Evolutionary conservation across 2,113 vertebrate species (phyloP).

Genomic region (Elachura formosa): DNA sequence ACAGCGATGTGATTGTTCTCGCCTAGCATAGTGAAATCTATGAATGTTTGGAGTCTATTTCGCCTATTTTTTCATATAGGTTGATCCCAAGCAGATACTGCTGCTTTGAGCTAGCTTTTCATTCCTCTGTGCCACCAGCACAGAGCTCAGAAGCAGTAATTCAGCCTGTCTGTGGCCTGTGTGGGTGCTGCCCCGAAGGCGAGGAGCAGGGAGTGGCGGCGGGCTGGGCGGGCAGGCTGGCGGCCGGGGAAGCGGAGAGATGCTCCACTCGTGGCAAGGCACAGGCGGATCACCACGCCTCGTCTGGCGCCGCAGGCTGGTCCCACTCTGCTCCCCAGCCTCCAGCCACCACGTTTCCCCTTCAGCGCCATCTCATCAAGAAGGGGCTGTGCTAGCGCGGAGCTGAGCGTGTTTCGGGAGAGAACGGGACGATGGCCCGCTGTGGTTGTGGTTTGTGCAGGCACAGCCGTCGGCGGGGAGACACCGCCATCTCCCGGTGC

Average conservation of each 20-base stretch:
- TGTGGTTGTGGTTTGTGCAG: rapidly evolving
- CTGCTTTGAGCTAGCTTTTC: not conserved
- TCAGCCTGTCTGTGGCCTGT: not conserved
- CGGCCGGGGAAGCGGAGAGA: not conserved
- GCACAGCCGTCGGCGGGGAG: not conserved
- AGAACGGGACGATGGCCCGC: rapidly evolving
- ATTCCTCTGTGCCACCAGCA: not conserved
- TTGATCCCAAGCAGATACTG: not conserved
- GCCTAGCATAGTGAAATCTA: not conserved
- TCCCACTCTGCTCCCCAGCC: not conserved
- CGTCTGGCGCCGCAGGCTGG: not conserved
- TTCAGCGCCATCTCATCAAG: not conserved
- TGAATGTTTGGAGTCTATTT: not conserved
- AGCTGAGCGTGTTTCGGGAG: not conserved
- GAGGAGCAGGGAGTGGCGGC: not conserved
- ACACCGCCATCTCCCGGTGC: constrained; percentile 64
- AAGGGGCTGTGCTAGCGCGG: rapidly evolving
- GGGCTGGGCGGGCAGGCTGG: not conserved
- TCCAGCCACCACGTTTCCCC: not conserved
- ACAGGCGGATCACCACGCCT: rapidly evolving
- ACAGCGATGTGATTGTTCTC: not conserved
- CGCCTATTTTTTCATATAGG: not conserved
- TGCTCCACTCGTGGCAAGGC: rapidly evolving
- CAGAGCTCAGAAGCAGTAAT: not conserved
- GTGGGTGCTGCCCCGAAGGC: not conserved